Evolutionary conservation across 2,888 invertebrate genomes (phyloP), one percentile per base, ranked within the genome.

Genomic region (Rotaria sp.): DNA sequence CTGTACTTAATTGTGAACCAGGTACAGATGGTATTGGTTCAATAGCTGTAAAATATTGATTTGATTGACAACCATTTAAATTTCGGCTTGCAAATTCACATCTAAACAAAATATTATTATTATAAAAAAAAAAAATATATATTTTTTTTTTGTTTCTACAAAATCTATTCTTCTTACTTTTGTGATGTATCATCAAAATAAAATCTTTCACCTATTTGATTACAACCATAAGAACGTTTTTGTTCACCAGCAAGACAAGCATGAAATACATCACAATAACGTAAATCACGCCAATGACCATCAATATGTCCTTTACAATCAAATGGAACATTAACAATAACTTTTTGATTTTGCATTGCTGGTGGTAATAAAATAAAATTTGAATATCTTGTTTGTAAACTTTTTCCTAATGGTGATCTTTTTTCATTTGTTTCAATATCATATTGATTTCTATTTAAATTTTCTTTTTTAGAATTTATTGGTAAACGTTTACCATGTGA

Each of bases 211-310:
- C 87, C 87, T 26, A 85, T 41, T 74, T 87, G 87, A 57, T 85
- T 85, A 84, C 87, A 87, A 45, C 84, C 85, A 45, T 85, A 87
- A 0, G 87, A 85, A 30, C 85, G 85, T 74, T 84, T 85, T 41
- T 87, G 85, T 45, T 84, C 85, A 38, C 85, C 85, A 50, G 57
- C 85, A 13, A 85, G 41, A 59, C 87, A 87, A 13, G 87, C 87
- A 74, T 87, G 87, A 45, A 84, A 87, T 5, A 87, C 84, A 84
- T 87, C 87, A 85, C 87, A 87, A 74, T 57, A 87, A 18, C 75
- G 55, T 10, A 30, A n/a, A 74, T 87, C 85, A 45, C 85, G 38
- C 85, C 85, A 85, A 59, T 87, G 87, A 74, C 87, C 87, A 48
- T 87, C 84, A 30, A 74, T 35, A n/a, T 59, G 38, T 35, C 84